These are phyloP conservation scores for Tachysurus fulvidraco DNA, from an alignment of 2,113 vertebrate species.

Conservation along the genomic window DNA sequence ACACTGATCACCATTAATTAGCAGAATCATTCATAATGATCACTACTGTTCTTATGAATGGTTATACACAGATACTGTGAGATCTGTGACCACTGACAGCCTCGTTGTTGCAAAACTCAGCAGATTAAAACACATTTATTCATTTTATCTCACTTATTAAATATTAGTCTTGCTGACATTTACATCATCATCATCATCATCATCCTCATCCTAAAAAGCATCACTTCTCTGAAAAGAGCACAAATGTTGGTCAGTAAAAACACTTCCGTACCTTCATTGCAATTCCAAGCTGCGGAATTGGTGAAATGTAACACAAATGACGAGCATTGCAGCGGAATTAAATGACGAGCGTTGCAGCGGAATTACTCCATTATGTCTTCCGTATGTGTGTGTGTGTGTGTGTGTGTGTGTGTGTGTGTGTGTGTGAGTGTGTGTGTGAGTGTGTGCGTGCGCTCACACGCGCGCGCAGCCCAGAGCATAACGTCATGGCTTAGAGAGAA, in stretches of 20 bases:
- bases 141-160: not conserved
- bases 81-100: not conserved
- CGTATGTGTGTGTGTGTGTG: conserved; percentile 63
- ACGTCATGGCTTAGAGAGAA: conserved; percentile 67
- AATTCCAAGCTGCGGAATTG: conserved; percentile 67
- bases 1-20: not conserved
- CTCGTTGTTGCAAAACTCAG: not conserved
- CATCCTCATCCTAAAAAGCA: not conserved
- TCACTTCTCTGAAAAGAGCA: not conserved
- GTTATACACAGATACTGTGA: not conserved
- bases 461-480: conserved; percentile 63
- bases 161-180: not conserved
- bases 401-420: conserved; percentile 53
- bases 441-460: conserved; percentile 11
- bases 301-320: conserved; percentile 66
- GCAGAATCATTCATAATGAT: not conserved
- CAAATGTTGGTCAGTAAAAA: not conserved
- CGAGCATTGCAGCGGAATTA: conserved; percentile 73
- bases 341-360: conserved; percentile 71
- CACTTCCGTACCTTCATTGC: conserved; percentile 76
- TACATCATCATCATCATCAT: not conserved
- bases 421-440: conserved; percentile 61
- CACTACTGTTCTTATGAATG: not conserved
- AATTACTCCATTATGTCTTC: conserved; percentile 78
- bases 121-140: not conserved